These are phyloP conservation scores for Scaptomyza parva DNA, from an alignment of 2,888 invertebrate species.

Conservation along the genomic window DNA sequence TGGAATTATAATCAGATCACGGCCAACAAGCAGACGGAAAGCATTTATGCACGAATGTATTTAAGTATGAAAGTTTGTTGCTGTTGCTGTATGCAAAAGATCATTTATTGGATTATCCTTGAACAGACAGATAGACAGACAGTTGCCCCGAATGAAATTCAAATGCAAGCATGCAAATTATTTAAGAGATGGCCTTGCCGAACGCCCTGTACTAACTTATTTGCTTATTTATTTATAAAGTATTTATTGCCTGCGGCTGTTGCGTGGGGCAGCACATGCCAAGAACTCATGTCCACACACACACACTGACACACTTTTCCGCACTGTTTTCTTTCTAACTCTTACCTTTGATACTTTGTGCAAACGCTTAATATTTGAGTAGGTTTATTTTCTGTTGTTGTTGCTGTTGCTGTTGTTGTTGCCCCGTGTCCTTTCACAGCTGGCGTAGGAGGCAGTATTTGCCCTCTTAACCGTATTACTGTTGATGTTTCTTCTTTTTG, in stretches of 20 bases:
- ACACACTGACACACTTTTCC: background rate
- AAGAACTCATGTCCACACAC: background rate
- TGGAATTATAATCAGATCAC: constrained; percentile 71
- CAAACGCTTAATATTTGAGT: background rate
- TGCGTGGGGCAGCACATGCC: constrained; percentile 1
- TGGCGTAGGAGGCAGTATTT: background rate
- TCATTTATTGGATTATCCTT: constrained; percentile 7
- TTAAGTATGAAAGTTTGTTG: background rate
- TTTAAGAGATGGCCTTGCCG: background rate
- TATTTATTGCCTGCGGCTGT: constrained; percentile 39
- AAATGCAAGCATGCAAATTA: constrained; percentile 9
- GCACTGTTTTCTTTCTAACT: background rate
- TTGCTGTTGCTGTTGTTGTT: background rate
- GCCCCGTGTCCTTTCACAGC: background rate
- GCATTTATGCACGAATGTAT: constrained; percentile 6
- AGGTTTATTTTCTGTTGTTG: background rate
- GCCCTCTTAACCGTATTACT: background rate
- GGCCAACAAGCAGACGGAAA: constrained; percentile 39
- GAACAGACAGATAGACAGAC: background rate
- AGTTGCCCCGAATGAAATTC: background rate
- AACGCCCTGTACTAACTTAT: constrained; percentile 25
- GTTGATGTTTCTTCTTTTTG: background rate
- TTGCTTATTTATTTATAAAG: constrained; percentile 44
- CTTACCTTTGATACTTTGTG: background rate
- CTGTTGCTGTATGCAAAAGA: too few species aligned